Percentiles rank a stretch among this genome's conserved stretches.
phyloP scores from a whole-genome alignment of 2,113 vertebrate species.

The Charadrius vociferus region DNA sequence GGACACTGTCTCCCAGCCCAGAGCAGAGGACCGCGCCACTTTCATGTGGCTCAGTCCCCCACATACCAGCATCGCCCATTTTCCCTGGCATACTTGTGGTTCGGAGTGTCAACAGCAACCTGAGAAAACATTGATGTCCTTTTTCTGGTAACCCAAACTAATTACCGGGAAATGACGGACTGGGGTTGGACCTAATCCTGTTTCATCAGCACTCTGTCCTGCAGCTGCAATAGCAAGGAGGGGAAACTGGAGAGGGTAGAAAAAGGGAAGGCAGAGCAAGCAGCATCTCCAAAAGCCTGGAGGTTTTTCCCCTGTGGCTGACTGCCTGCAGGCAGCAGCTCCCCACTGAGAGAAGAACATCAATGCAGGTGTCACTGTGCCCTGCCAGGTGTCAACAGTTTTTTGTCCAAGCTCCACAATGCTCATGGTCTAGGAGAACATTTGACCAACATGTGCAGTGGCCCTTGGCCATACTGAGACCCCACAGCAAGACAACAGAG shows the following conservation, averaged over 20 bases:
- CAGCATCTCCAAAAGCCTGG: neutral
- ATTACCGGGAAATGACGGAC: neutral
- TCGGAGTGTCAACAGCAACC: neutral
- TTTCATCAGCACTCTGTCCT: neutral
- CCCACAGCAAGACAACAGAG: neutral
- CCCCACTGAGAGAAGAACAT: neutral
- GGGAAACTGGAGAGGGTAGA: neutral
- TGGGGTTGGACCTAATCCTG: neutral
- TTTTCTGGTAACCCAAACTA: neutral
- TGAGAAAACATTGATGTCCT: neutral
- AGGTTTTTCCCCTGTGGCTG: neutral
- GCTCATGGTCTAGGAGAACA: neutral
- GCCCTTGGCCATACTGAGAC: neutral
- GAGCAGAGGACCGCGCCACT: rapidly evolving
- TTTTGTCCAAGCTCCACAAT: neutral
- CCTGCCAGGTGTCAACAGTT: neutral
- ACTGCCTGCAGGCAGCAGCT: neutral
- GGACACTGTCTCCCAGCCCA: neutral
- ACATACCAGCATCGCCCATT: rapidly evolving
- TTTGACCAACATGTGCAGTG: rapidly evolving
- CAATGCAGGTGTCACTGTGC: neutral
- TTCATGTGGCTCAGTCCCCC: neutral
- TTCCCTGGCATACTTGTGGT: neutral
- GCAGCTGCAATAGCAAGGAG: neutral
- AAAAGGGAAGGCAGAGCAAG: neutral